These are phyloP conservation scores for Chitala chitala DNA, from an alignment of 2,113 vertebrate genomes.

Conservation along the genomic window DNA sequence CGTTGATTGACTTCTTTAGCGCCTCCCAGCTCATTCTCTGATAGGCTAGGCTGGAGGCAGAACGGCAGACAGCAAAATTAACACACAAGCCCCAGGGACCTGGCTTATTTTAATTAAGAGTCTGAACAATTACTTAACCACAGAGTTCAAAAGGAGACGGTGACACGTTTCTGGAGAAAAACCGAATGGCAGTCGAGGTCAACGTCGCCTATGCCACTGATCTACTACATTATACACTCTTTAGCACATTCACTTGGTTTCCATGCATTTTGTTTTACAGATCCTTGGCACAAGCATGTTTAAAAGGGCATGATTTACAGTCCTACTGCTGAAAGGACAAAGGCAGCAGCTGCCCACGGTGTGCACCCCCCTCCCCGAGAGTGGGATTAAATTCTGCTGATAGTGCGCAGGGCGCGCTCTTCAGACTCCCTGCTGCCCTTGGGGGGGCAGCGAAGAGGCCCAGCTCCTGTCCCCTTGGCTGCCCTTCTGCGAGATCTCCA, in stretches of 20 bases:
- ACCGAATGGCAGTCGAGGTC: no score
- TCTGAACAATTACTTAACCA: background rate
- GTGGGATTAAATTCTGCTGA: background rate
- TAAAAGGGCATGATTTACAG: conserved; percentile 27
- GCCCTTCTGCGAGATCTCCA: conserved; percentile 27
- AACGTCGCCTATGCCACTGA: background rate
- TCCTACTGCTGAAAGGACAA: background rate
- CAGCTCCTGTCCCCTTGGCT: background rate
- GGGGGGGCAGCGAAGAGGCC: background rate
- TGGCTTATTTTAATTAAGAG: background rate
- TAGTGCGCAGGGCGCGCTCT: background rate
- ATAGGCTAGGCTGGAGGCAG: conserved; percentile 79
- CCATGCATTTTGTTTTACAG: conserved; percentile 5
- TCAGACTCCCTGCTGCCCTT: background rate
- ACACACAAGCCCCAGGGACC: background rate
- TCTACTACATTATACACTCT: background rate
- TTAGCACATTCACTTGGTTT: background rate
- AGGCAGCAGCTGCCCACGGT: background rate
- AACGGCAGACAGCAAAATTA: background rate
- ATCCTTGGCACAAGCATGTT: background rate
- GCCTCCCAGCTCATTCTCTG: conserved; percentile 99
- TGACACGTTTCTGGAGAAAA: background rate
- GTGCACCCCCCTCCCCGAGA: background rate
- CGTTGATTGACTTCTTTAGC: conserved; percentile 97
- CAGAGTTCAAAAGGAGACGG: background rate